A percentile compares a stretch with the other conserved stretches of the same genome.
phyloP scores from a whole-genome alignment of 2,113 vertebrate species.

The Crotalus horridus region DNA sequence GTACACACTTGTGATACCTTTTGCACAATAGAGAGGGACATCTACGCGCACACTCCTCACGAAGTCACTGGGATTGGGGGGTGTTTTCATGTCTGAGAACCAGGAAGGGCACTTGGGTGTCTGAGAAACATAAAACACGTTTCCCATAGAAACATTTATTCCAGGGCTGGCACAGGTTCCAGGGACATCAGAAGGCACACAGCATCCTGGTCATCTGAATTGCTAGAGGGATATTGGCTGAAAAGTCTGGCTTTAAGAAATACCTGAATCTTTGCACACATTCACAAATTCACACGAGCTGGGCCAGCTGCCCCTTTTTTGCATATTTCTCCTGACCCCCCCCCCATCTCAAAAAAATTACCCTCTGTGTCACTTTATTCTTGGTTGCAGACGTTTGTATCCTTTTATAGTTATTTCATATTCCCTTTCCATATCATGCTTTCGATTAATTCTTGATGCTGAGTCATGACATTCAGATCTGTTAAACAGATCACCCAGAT shows the following conservation, averaged over 20 bases:
- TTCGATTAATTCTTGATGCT: constrained; percentile 16
- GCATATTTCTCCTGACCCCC: not conserved
- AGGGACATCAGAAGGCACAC: accelerated
- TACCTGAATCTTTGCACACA: not conserved
- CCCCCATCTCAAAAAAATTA: accelerated
- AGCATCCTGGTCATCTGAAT: not conserved
- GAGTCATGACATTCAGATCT: constrained; percentile 36
- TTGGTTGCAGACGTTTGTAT: accelerated
- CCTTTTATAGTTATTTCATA: not conserved
- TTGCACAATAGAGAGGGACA: not conserved
- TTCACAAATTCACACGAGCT: not conserved
- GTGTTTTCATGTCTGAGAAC: not conserved
- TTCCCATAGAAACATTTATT: not conserved
- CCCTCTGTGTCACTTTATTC: not conserved
- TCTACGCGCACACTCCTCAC: no score
- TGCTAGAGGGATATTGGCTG: not conserved
- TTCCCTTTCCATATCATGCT: not conserved
- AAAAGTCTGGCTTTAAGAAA: not conserved
- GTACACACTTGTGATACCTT: not conserved
- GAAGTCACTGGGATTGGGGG: not conserved
- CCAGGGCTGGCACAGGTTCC: not conserved
- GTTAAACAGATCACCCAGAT: accelerated
- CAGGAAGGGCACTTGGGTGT: not conserved
- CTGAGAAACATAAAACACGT: not conserved
- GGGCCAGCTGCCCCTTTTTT: not conserved